These are phyloP conservation scores for Sebastes minor DNA, from an alignment of 2,797 vertebrate species.

Conservation along the genomic window DNA sequence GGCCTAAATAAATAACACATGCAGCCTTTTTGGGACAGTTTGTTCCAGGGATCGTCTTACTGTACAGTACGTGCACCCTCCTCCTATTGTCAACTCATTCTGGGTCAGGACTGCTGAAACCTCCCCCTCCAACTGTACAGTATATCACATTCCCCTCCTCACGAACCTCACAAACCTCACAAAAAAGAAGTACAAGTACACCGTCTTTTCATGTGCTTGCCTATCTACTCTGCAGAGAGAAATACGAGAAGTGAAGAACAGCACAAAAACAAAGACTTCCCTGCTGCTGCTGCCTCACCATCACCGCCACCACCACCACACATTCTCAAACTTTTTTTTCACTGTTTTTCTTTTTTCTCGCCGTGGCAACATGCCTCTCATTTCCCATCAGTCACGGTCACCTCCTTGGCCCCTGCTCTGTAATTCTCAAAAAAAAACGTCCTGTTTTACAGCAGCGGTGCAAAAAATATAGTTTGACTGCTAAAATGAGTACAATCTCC, in stretches of 20 bases:
- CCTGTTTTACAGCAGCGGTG: slow-evolving; percentile 22
- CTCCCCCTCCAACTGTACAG: background rate
- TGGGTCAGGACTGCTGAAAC: background rate
- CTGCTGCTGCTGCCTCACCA: slow-evolving; percentile 30
- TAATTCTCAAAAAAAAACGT: slow-evolving; percentile 49
- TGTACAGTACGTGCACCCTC: background rate
- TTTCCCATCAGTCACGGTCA: slow-evolving; percentile 73
- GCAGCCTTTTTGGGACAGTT: slow-evolving; percentile 2
- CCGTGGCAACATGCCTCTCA: slow-evolving; percentile 54
- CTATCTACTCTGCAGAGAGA: background rate
- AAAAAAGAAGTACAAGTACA: background rate
- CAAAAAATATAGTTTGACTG: slow-evolving; percentile 27
- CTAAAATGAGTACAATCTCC: background rate
- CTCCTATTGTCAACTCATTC: slow-evolving; percentile 36
- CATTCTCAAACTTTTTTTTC: slow-evolving; percentile 29
- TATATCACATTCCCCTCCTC: slow-evolving; percentile 30
- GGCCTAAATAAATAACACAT: no score
- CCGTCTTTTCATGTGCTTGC: background rate
- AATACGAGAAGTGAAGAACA: slow-evolving; percentile 37
- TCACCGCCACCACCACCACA: slow-evolving; percentile 6
- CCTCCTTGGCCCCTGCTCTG: slow-evolving; percentile 40
- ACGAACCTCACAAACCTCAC: background rate
- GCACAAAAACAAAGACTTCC: slow-evolving; percentile 56
- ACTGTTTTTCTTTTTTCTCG: background rate
- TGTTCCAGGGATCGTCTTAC: slow-evolving; percentile 35